These are phyloP conservation scores for Morpho helenor DNA, from an alignment of 2,888 invertebrate genomes.

Conservation along the genomic window DNA sequence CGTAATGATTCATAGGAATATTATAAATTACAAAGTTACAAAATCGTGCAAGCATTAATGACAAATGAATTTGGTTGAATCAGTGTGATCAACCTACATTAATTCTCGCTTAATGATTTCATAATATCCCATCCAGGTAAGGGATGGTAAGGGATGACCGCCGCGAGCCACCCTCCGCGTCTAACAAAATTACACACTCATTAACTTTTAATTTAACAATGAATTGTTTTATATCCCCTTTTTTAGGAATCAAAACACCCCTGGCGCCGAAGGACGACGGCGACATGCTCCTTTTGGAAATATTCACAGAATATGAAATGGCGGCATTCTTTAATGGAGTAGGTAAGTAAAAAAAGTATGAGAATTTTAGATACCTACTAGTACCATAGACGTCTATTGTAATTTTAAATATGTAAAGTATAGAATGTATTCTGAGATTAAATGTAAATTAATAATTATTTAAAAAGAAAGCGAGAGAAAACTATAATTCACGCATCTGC, in stretches of 20 bases:
- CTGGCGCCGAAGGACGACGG: constrained; percentile 37
- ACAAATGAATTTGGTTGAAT: constrained; percentile 18
- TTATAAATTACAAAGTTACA: neutral
- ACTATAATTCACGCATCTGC: too few relatives aligned
- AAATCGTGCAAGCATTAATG: constrained; percentile 7
- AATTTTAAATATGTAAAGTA: too few relatives aligned
- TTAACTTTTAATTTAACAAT: constrained; percentile 51
- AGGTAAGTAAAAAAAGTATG: neutral
- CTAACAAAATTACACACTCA: constrained; percentile 72
- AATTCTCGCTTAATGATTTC: constrained; percentile 26
- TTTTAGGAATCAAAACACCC: constrained; percentile 29
- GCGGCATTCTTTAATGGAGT: neutral
- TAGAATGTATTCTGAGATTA: too few relatives aligned
- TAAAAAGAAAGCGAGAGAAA: too few relatives aligned
- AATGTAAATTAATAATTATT: too few relatives aligned
- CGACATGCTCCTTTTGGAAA: constrained; percentile 15
- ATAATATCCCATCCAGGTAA: constrained; percentile 58
- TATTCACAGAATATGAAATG: neutral
- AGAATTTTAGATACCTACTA: too few relatives aligned
- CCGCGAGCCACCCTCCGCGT: constrained; percentile 62
- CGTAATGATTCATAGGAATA: neutral
- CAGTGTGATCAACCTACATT: constrained; percentile 21
- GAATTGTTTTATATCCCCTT: constrained; percentile 25
- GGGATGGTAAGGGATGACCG: constrained; percentile 40
- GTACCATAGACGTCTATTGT: too few relatives aligned